Conservation (phyloP, 2,888 invertebrate genomes). For the Morpho helenor region DNA sequence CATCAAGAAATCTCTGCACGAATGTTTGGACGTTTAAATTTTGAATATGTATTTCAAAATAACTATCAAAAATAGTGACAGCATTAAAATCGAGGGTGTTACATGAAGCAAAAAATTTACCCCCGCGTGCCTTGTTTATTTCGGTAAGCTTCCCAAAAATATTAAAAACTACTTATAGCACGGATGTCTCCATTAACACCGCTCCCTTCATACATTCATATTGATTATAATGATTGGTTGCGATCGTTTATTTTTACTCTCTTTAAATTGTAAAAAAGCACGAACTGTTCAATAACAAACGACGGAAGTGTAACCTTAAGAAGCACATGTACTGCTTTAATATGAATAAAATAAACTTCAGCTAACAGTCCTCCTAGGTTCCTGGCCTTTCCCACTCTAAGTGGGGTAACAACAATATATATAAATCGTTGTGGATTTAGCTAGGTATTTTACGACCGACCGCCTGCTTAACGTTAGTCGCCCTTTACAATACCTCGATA, state of each 20-base stretch:
- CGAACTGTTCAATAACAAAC: no score
- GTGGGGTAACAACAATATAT: no score
- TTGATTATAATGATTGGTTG: slow-evolving; percentile 55
- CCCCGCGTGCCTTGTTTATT: slow-evolving; percentile 58
- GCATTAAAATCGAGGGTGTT: slow-evolving; percentile 36
- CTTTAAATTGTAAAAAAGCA: neutral
- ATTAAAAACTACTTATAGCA: slow-evolving; percentile 71
- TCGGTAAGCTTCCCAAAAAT: slow-evolving; percentile 68
- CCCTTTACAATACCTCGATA: no score
- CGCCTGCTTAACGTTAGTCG: no score
- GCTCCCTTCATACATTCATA: slow-evolving; percentile 44
- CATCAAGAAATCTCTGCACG: neutral
- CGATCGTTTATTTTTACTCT: slow-evolving; percentile 7
- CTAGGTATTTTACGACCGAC: no score
- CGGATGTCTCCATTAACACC: slow-evolving; percentile 74
- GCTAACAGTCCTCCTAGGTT: no score
- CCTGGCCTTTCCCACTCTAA: no score
- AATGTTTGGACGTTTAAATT: neutral
- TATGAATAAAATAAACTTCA: no score
- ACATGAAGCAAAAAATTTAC: slow-evolving; percentile 37
- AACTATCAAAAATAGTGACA: slow-evolving; percentile 32
- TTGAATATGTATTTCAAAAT: slow-evolving; percentile 9
- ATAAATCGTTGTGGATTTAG: no score
- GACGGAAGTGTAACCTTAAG: no score
- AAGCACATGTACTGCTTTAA: no score